Conservation (phyloP, 2,888 invertebrate species). For the Nemapogon koenigi region DNA sequence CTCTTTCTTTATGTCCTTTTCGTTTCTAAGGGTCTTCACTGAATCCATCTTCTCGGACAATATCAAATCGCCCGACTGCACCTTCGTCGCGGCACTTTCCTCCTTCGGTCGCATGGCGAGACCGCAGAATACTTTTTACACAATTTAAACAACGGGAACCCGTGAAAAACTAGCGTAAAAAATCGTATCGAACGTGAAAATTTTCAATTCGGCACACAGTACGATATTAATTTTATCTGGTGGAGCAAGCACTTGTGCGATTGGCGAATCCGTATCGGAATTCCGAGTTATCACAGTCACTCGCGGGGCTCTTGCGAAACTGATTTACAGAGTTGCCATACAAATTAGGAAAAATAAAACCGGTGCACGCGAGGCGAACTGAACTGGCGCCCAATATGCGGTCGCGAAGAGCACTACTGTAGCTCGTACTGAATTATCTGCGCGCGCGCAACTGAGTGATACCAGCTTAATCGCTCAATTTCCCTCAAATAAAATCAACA, state of each 20-base stretch:
- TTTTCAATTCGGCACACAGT: slow-evolving; percentile 35
- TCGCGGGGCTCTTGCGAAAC: slow-evolving; percentile 34
- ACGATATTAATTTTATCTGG: slow-evolving; percentile 32
- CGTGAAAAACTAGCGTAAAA: slow-evolving; percentile 19
- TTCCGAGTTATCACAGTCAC: slow-evolving; percentile 51
- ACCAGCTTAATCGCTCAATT: too few species aligned
- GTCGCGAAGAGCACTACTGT: too few species aligned
- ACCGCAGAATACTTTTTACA: slow-evolving; percentile 28
- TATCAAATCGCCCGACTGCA: slow-evolving; percentile 61
- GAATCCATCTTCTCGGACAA: slow-evolving; percentile 64
- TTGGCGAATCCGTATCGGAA: slow-evolving; percentile 42
- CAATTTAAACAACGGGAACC: slow-evolving; percentile 33
- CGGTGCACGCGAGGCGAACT: slow-evolving; percentile 18
- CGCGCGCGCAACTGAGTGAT: slow-evolving; percentile 30
- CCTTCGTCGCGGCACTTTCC: slow-evolving; percentile 35
- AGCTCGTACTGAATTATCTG: slow-evolving; percentile 36
- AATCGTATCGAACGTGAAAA: slow-evolving; percentile 31
- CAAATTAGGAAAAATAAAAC: slow-evolving; percentile 22
- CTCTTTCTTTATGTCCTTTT: slow-evolving; percentile 60
- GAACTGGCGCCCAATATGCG: slow-evolving; percentile 19
- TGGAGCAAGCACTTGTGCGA: slow-evolving; percentile 32
- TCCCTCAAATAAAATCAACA: too few species aligned
- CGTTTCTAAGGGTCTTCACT: slow-evolving; percentile 50
- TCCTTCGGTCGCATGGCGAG: slow-evolving; percentile 56
- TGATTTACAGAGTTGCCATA: slow-evolving; percentile 23